Evolutionary conservation across 1,140 invertebrate genomes (phyloP), one percentile per base, ranked within the genome.

Genomic region (Drosophila nikananu): DNA sequence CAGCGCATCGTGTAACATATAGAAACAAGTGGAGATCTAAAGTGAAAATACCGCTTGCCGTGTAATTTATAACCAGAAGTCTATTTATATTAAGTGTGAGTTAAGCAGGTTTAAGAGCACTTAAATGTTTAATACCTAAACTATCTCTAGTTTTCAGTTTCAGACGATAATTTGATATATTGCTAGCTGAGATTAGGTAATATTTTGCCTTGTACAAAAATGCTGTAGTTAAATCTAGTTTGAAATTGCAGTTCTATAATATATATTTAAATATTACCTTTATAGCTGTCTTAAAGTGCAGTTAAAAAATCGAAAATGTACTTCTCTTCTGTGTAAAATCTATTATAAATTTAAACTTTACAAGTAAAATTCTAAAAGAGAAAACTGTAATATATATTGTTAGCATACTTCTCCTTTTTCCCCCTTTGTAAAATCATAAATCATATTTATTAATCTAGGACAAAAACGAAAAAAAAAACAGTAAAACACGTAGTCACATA

Each of bases 1-100:
- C 23, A 42, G 41, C 42, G 49, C 44, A 48, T 44, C 35, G 37
- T 39, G 27, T 17, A 46, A 66, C 21, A 27, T 37, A 35, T n/a
- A n/a, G 6, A 19, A 10, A 27, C 6, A 21, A 35, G 41, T 37
- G 17, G 21, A n/a, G 13, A 23, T n/a, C n/a, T 37, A 32, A 32
- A 32, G 10, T 12, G 32, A 32, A 32, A 32, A 32, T 32, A 8
- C 6, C 0, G 3, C 9, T 7, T 8, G 27, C 10, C 27, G 52
- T 37, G 52, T 23, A 37, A 23, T 10, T 55, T 55, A 37, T 32
- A 17, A 23, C 4, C 21, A 12, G 8, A 37, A 54, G 5, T 23
- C 9, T 10, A 55, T 37, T 55, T 37, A 17, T 17, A 37, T 23
- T 37, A 17, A 12, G 9, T 37, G 21, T 55, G 8, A 37, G 52